Evolutionary conservation across 2,113 vertebrate genomes (phyloP).

Genomic region (Ceratotherium simum): DNA sequence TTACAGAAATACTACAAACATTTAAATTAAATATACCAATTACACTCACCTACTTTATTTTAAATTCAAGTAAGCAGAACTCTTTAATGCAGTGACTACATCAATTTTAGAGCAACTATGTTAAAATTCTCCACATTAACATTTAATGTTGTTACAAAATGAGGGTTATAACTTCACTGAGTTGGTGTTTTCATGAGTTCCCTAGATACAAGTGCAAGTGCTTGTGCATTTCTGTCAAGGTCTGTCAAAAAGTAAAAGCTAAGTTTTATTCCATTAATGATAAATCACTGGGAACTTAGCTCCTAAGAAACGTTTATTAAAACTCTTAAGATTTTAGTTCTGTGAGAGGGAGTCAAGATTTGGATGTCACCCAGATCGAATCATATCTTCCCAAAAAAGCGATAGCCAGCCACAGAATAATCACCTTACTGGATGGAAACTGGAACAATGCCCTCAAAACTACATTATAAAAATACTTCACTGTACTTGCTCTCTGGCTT

Average conservation of each 20-base stretch:
- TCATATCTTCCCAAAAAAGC: rapidly evolving
- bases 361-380: neutral
- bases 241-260: constrained; percentile 24
- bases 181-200: neutral
- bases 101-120: neutral
- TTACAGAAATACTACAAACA: neutral
- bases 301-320: neutral
- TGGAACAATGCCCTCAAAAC: neutral
- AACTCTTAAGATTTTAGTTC: neutral
- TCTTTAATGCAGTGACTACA: neutral
- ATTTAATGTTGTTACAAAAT: neutral
- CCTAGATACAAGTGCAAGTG: neutral
- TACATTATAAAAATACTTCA: neutral
- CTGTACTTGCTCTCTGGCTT: neutral
- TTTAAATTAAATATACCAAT: neutral
- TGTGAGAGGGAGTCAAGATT: neutral
- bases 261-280: neutral
- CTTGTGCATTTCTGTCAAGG: neutral
- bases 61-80: neutral
- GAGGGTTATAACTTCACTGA: neutral
- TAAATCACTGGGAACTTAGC: neutral
- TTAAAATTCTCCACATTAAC: neutral
- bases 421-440: neutral
- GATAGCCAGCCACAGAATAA: neutral
- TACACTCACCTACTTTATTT: neutral